phyloP scores from a whole-genome alignment of 2,113 vertebrate species.

The Dicrurus megarhynchus region DNA sequence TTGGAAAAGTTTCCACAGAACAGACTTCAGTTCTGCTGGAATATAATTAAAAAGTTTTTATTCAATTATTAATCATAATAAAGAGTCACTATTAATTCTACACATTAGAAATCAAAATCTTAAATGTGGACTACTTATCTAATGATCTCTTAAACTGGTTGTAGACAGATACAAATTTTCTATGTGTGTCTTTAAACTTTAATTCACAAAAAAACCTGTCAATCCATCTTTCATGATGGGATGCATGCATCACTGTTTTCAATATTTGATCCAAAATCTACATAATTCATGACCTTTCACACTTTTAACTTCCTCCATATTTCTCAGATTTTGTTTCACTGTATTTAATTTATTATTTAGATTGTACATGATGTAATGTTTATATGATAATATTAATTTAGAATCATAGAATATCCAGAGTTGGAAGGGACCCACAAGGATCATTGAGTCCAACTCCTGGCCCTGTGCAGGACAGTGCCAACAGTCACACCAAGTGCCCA shows the following conservation, averaged over 20 bases:
- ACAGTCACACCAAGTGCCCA: not conserved
- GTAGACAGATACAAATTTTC: not conserved
- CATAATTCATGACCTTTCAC: not conserved
- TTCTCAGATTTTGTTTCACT: not conserved
- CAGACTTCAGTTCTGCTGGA: not conserved
- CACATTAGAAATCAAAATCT: not conserved
- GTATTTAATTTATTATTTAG: not conserved
- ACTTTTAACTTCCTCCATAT: not conserved
- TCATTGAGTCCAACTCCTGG: not conserved
- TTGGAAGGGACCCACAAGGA: not conserved
- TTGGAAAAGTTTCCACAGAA: not conserved
- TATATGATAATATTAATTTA: not conserved
- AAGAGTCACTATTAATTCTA: not conserved
- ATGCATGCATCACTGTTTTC: not conserved
- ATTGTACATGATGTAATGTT: not conserved
- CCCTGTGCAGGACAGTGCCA: not conserved
- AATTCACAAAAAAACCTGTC: not conserved
- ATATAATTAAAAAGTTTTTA: not conserved
- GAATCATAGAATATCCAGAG: not conserved
- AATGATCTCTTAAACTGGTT: not conserved
- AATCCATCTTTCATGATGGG: not conserved
- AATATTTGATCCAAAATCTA: not conserved
- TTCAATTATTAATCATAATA: not conserved
- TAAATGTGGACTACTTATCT: not conserved
- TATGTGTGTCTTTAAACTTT: not conserved